A percentile compares a stretch with the other conserved stretches of the same genome.
Conservation (phyloP, 2,113 vertebrate species). For the Myotis brandtii region DNA sequence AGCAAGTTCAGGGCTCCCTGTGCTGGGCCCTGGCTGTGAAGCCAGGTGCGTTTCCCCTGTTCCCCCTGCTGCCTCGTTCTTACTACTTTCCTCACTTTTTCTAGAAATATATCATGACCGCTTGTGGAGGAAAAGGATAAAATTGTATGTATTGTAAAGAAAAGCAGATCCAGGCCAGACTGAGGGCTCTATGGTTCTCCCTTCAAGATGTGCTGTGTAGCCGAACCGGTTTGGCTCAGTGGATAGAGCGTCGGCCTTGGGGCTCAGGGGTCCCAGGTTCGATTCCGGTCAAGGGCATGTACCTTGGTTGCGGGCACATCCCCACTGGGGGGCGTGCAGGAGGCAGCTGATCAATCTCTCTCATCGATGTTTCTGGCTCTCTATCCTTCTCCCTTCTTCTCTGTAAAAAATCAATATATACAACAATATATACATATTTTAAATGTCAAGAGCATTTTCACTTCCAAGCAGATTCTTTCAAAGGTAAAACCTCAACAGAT, state of each 20-base stretch:
- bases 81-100: background rate
- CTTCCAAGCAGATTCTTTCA: slow-evolving; percentile 31
- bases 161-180: background rate
- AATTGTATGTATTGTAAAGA: background rate
- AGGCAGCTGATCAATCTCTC: no score
- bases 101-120: background rate
- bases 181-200: background rate
- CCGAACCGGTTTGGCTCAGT: no score
- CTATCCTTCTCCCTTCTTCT: no score
- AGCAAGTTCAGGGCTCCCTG: background rate
- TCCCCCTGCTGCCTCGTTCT: background rate
- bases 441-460: background rate
- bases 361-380: no score
- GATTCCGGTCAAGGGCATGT: no score
- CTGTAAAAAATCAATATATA: no score
- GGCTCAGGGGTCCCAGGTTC: no score
- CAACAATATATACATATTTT: no score
- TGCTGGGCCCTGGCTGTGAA: background rate
- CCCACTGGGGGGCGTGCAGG: no score
- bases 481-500: background rate
- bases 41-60: background rate
- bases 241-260: no score
- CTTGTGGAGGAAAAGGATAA: background rate
- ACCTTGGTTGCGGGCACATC: no score
- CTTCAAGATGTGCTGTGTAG: background rate